Conservation (phyloP, 2,113 vertebrate genomes). For the Sinocyclocheilus grahami region DNA sequence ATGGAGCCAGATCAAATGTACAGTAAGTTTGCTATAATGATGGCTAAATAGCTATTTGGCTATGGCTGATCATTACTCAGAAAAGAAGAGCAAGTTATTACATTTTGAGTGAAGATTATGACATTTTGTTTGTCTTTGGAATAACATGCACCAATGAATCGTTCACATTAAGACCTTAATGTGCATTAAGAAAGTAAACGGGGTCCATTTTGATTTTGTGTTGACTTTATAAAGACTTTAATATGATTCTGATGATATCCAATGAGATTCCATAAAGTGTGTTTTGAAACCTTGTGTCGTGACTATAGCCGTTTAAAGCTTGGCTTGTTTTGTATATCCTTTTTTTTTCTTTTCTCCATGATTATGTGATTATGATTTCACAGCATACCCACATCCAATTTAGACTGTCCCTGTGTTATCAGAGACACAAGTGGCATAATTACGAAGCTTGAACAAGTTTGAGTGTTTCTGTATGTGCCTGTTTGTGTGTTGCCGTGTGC, state of each 20-base stretch:
- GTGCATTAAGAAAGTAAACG: conserved; percentile 6
- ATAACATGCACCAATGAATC: not conserved
- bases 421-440: conserved; percentile 27
- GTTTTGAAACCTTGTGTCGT: not conserved
- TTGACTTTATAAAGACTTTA: conserved; percentile 7
- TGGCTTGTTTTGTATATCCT: not conserved
- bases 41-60: not conserved
- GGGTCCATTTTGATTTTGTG: not conserved
- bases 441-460: not conserved
- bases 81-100: conserved; percentile 2
- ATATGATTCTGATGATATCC: not conserved
- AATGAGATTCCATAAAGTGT: not conserved
- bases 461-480: conserved; percentile 18
- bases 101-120: not conserved
- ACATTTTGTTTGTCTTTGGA: not conserved
- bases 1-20: not conserved
- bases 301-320: not conserved
- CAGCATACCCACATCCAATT: conserved; percentile 1
- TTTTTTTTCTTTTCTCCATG: not conserved
- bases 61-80: not conserved
- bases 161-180: not conserved
- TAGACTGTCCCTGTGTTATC: not conserved
- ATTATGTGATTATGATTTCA: conserved; percentile 26
- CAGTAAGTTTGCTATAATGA: not conserved
- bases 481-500: conserved; percentile 1